phyloP scores from a whole-genome alignment of 2,113 vertebrate species.

The Tetrax tetrax region DNA sequence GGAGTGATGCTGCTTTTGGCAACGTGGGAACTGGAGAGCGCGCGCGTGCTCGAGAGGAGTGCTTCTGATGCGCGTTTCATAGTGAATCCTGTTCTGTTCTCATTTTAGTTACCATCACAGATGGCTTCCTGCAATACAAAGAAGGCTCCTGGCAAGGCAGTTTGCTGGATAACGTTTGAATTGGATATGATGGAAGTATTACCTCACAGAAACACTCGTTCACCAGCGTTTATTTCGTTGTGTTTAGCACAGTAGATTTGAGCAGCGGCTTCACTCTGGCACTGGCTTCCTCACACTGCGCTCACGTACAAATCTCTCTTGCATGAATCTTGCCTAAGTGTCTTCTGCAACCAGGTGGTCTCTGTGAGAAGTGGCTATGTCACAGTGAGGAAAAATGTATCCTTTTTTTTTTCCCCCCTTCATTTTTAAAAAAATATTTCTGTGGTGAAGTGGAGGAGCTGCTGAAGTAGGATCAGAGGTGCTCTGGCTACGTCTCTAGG shows the following conservation, averaged over 20 bases:
- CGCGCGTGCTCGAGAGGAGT: rapidly evolving
- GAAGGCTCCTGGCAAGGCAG: slow-evolving; percentile 27
- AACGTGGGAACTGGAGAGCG: rapidly evolving
- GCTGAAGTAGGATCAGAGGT: not conserved
- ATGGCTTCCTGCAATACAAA: slow-evolving; percentile 10
- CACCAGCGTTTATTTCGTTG: not conserved
- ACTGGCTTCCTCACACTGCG: not conserved
- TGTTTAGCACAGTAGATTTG: not conserved
- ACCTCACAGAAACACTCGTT: not conserved
- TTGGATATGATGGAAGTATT: not conserved
- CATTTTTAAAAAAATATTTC: not conserved
- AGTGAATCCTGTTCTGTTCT: not conserved
- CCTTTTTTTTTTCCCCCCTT: not conserved
- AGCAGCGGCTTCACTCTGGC: not conserved
- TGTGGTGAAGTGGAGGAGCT: not conserved
- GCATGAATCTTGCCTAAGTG: not conserved
- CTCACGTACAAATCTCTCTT: not conserved
- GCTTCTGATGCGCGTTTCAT: rapidly evolving
- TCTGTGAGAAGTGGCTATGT: not conserved
- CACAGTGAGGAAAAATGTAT: not conserved
- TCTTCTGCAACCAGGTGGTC: not conserved
- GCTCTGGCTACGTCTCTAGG: not conserved
- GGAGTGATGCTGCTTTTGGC: not conserved
- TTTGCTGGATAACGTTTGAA: not conserved
- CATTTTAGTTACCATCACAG: not conserved